These are phyloP conservation scores for Pygocentrus nattereri DNA, from an alignment of 2,797 vertebrate genomes.

Conservation along the genomic window DNA sequence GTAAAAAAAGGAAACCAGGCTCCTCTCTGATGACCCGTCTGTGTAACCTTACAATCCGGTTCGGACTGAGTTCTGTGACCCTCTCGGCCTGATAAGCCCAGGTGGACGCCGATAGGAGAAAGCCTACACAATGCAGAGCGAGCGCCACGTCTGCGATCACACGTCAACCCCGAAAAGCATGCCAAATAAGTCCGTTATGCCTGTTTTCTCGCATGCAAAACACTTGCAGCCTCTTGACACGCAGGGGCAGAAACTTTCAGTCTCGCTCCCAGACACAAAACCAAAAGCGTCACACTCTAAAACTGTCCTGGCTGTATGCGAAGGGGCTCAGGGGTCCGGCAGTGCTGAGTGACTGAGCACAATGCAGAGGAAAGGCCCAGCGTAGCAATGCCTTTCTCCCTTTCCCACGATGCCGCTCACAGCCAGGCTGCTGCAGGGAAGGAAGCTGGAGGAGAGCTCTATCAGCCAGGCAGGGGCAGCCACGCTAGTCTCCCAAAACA, in stretches of 20 bases:
- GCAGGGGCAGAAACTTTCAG: constrained; percentile 19
- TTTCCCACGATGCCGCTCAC: constrained; percentile 81
- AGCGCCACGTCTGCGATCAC: constrained; percentile 23
- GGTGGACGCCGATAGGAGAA: constrained; percentile 46
- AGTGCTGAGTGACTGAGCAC: constrained; percentile 60
- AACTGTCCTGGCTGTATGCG: constrained; percentile 62
- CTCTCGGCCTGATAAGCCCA: constrained; percentile 39
- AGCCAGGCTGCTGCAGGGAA: constrained; percentile 67
- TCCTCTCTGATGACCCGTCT: constrained; percentile 25
- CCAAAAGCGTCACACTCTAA: constrained; percentile 63
- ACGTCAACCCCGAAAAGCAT: constrained; percentile 21
- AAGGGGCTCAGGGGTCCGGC: constrained; percentile 28
- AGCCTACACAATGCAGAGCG: constrained; percentile 43
- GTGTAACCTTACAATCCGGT: constrained; percentile 36
- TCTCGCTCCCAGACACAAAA: constrained; percentile 34
- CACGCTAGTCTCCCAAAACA: constrained; percentile 57
- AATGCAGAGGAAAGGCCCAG: constrained; percentile 52
- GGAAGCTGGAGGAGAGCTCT: constrained; percentile 73
- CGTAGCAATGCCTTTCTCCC: constrained; percentile 64
- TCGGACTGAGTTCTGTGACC: constrained; percentile 22
- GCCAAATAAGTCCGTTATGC: constrained; percentile 21
- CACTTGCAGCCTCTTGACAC: constrained; percentile 3
- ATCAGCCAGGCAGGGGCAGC: constrained; percentile 57
- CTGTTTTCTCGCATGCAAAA: constrained; percentile 30
- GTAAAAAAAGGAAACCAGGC: constrained; percentile 47